Conservation (phyloP, 2,888 invertebrate genomes). For the Harpalus rubripes region DNA sequence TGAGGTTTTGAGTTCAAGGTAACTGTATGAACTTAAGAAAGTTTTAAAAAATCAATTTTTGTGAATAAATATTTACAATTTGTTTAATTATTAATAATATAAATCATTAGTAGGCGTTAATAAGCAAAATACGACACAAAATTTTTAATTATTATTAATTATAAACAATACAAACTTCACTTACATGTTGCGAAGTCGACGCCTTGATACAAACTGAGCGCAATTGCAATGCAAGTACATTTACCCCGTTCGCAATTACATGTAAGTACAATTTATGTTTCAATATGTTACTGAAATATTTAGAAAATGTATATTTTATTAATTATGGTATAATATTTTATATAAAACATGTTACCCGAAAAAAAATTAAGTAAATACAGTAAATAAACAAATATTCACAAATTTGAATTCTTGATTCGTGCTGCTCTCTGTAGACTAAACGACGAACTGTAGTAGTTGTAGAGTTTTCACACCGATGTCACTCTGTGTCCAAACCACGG, state of each 20-base stretch:
- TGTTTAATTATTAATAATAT: not conserved
- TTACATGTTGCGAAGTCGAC: slow-evolving; percentile 10
- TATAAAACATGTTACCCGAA: no score
- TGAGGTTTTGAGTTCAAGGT: slow-evolving; percentile 14
- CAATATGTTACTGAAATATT: not conserved
- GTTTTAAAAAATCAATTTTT: not conserved
- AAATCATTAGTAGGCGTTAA: not conserved
- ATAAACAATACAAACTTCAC: not conserved
- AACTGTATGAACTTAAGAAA: not conserved
- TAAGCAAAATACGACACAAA: not conserved
- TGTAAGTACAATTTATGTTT: not conserved
- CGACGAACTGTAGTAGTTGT: no score
- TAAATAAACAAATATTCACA: no score
- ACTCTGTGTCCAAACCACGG: no score
- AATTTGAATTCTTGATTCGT: no score
- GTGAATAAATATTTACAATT: not conserved
- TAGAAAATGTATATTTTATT: not conserved
- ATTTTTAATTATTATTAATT: not conserved
- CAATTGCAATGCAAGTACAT: slow-evolving; percentile 29
- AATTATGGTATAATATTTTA: not conserved
- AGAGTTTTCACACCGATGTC: no score
- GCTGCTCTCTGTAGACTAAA: no score
- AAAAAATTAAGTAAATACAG: no score
- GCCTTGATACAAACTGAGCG: slow-evolving; percentile 18
- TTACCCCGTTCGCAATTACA: slow-evolving; percentile 1